A percentile compares a stretch with the other conserved stretches of the same genome.
phyloP scores from a whole-genome alignment of 2,888 invertebrate genomes.

The Sphaerophoria taeniata region DNA sequence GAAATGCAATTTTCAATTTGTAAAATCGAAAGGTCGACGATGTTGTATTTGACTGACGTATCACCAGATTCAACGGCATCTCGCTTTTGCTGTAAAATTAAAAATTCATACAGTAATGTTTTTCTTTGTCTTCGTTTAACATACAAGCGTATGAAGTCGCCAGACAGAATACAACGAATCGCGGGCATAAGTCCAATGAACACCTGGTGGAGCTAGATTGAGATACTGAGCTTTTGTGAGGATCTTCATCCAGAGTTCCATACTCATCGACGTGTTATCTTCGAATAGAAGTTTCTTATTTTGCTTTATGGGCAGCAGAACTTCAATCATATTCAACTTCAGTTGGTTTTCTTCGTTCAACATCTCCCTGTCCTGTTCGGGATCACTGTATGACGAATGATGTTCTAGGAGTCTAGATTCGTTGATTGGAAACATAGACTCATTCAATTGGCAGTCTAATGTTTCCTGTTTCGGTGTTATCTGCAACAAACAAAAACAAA shows the following conservation, averaged over 20 bases:
- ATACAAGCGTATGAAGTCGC: slow-evolving; percentile 42
- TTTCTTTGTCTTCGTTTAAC: background rate
- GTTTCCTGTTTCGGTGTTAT: background rate
- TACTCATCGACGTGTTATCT: background rate
- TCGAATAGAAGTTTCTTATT: slow-evolving; percentile 36
- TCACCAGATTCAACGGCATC: slow-evolving; percentile 22
- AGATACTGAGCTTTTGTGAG: slow-evolving; percentile 35
- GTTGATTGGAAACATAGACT: too few species aligned
- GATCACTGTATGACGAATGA: background rate
- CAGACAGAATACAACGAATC: slow-evolving; percentile 37
- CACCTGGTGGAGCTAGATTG: slow-evolving; percentile 15
- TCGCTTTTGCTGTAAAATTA: slow-evolving; percentile 17
- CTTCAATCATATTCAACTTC: slow-evolving; percentile 33
- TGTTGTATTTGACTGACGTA: slow-evolving; percentile 14
- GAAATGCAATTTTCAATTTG: slow-evolving; percentile 25
- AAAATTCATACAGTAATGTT: background rate
- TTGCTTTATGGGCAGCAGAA: slow-evolving; percentile 32
- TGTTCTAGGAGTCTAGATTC: too few species aligned
- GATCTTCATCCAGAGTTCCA: slow-evolving; percentile 18
- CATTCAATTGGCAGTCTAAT: background rate
- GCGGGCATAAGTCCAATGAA: slow-evolving; percentile 36
- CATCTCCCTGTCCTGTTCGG: background rate
- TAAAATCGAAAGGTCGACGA: slow-evolving; percentile 33
- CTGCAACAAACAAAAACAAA: background rate
- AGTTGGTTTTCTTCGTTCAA: slow-evolving; percentile 18